Evolutionary conservation across 2,888 invertebrate species (phyloP).

Genomic region (Pristionchus maxplancki): DNA sequence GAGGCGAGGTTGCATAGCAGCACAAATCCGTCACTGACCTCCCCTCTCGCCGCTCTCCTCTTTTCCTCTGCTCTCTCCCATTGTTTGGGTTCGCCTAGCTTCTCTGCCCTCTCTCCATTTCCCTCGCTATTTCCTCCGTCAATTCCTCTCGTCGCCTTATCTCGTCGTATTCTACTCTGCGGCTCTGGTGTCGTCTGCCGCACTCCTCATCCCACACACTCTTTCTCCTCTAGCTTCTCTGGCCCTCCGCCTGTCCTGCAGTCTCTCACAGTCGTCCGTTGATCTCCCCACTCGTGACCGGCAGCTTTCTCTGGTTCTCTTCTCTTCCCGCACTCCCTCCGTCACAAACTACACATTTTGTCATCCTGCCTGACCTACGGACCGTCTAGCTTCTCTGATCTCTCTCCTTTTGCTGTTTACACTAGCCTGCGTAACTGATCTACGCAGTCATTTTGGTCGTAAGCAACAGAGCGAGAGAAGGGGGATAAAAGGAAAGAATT

Average conservation of each 20-base stretch:
- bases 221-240: slow-evolving; percentile 23
- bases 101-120: background rate
- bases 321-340: background rate
- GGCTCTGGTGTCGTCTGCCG: background rate
- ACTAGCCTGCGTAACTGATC: background rate
- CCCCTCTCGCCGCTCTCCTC: background rate
- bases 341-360: background rate
- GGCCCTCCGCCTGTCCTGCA: background rate
- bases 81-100: background rate
- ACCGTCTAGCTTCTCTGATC: slow-evolving; percentile 5
- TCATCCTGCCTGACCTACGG: background rate
- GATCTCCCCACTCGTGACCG: slow-evolving; percentile 22
- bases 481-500: background rate
- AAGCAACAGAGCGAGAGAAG: background rate
- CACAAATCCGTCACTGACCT: background rate
- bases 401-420: background rate
- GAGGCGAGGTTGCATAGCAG: background rate
- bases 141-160: background rate
- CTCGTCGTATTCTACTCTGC: background rate
- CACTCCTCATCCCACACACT: background rate
- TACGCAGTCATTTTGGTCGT: background rate
- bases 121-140: background rate
- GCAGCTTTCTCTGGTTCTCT: background rate
- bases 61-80: background rate
- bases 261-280: background rate